These are phyloP conservation scores for Spea hammondii DNA, from an alignment of 2,797 vertebrate genomes.

Conservation along the genomic window DNA sequence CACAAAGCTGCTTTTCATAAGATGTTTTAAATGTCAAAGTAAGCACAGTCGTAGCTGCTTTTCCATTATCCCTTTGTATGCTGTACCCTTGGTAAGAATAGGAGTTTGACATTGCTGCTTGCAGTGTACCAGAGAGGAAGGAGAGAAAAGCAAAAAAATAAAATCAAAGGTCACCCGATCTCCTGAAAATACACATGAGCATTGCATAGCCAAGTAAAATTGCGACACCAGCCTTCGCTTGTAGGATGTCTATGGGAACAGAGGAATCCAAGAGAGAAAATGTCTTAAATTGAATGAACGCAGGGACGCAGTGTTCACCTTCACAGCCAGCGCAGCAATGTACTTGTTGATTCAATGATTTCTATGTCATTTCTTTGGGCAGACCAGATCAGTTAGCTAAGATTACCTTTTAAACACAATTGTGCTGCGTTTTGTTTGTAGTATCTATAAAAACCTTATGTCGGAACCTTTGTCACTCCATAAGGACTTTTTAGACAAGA, in stretches of 20 bases:
- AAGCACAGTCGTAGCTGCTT: not conserved
- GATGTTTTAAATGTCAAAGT: too few species aligned
- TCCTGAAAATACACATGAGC: not conserved
- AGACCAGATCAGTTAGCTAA: not conserved
- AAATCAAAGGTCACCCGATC: not conserved
- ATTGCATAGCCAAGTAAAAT: not conserved
- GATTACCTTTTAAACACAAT: not conserved
- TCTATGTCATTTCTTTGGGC: not conserved
- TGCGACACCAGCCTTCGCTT: not conserved
- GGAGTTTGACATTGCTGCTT: not conserved
- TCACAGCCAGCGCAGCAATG: constrained; percentile 21
- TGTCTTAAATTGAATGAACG: constrained; percentile 28
- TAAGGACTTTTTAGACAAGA: too few species aligned
- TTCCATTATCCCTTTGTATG: not conserved
- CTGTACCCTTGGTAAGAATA: not conserved
- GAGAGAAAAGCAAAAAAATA: not conserved
- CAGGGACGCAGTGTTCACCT: constrained; percentile 26
- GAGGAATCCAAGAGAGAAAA: not conserved
- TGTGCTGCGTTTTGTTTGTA: too few species aligned
- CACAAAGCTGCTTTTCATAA: too few species aligned
- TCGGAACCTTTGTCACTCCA: too few species aligned
- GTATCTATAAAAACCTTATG: too few species aligned
- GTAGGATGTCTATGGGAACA: constrained; percentile 36
- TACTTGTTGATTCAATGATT: constrained; percentile 37
- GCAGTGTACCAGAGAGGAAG: not conserved